Evolutionary conservation across 2,113 vertebrate genomes (phyloP).

Genomic region (Poeciliopsis prolifica): DNA sequence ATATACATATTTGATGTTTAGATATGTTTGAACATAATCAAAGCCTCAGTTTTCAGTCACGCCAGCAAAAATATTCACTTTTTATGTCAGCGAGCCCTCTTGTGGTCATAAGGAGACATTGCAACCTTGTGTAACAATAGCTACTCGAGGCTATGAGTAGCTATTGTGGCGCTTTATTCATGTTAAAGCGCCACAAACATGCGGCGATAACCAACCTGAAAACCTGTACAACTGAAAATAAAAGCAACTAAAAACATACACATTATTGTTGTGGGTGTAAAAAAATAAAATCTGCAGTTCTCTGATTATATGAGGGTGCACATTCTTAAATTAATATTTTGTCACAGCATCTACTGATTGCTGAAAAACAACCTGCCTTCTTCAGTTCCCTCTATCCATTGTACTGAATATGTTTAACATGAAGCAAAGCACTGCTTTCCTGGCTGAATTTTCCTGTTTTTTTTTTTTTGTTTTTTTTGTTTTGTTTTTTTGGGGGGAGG

Average conservation of each 20-base stretch:
- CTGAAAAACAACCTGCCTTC: not conserved
- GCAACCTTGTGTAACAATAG: constrained; percentile 14
- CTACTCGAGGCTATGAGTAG: no score
- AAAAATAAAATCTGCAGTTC: not conserved
- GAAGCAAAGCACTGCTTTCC: not conserved
- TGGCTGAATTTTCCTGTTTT: not conserved
- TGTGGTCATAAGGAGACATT: constrained; percentile 55
- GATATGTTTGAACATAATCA: not conserved
- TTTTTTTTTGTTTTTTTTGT: no score
- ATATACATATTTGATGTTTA: no score
- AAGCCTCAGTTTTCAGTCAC: not conserved
- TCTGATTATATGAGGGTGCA: not conserved
- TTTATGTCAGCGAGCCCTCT: constrained; percentile 60
- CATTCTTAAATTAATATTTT: not conserved
- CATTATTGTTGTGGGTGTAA: not conserved
- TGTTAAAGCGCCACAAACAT: not conserved
- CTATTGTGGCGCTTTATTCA: no score
- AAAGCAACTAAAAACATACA: not conserved
- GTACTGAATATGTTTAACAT: not conserved
- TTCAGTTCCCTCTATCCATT: not conserved
- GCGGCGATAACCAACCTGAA: not conserved
- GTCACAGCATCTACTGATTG: not conserved
- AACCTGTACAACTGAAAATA: not conserved
- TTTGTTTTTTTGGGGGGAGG: no score
- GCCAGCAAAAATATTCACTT: not conserved